Evolutionary conservation across 2,113 vertebrate genomes (phyloP).

Genomic region (Shinisaurus crocodilurus): DNA sequence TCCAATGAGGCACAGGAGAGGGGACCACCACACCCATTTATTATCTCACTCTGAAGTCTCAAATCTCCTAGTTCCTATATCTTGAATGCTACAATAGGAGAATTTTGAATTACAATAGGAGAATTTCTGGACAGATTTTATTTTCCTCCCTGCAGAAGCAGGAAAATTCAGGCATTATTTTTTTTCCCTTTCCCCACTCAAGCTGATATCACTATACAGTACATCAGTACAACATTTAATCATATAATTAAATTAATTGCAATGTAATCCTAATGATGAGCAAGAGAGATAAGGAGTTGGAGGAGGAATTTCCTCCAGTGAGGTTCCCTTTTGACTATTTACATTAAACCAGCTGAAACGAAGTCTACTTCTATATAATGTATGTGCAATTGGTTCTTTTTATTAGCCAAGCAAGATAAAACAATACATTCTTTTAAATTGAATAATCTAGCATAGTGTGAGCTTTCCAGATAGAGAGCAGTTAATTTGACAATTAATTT

Average conservation of each 20-base stretch:
- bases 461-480: background rate
- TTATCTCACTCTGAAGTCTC: too few species aligned
- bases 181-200: background rate
- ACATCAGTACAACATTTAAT: background rate
- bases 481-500: background rate
- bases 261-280: background rate
- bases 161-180: background rate
- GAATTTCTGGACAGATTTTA: background rate
- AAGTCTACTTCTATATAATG: background rate
- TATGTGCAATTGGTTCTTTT: background rate
- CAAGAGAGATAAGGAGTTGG: background rate
- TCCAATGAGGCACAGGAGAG: too few species aligned
- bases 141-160: background rate
- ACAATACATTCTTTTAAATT: background rate
- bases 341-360: background rate
- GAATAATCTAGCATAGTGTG: background rate
- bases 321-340: background rate
- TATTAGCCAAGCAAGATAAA: background rate
- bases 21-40: too few species aligned
- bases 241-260: background rate
- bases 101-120: background rate
- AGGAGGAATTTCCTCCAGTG: background rate
- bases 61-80: too few species aligned
- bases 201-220: background rate
- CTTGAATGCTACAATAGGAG: background rate